These are phyloP conservation scores for Acrocephalus scirpaceus DNA, from an alignment of 2,797 vertebrate genomes.

Conservation along the genomic window DNA sequence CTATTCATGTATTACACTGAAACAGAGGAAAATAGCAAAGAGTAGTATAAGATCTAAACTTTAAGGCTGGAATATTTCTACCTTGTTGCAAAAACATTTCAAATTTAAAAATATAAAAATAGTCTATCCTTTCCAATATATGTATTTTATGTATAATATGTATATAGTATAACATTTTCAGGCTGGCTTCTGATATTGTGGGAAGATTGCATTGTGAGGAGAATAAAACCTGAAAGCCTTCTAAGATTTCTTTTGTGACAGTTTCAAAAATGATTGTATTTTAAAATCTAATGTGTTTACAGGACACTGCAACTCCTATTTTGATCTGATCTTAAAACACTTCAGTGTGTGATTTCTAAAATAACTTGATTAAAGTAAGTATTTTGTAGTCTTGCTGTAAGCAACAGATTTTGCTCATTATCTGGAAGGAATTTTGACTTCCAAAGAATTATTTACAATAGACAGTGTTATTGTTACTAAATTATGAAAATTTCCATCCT, in stretches of 20 bases:
- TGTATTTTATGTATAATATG: not conserved
- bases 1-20: not conserved
- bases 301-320: not conserved
- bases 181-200: not conserved
- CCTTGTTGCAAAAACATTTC: not conserved
- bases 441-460: not conserved
- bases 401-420: not conserved
- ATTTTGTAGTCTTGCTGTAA: not conserved
- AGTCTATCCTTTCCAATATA: rapidly evolving
- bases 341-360: not conserved
- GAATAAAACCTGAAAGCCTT: not conserved
- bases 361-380: not conserved
- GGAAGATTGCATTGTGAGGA: not conserved
- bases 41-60: not conserved
- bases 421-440: not conserved
- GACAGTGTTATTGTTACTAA: not conserved
- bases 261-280: not conserved
- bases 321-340: not conserved
- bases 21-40: not conserved
- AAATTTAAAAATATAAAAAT: not conserved
- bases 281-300: not conserved
- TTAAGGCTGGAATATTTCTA: not conserved
- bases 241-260: not conserved
- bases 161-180: not conserved
- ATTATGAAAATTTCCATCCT: not conserved